A percentile compares a stretch with the other conserved stretches of the same genome.
Conservation (phyloP, 2,113 vertebrate genomes). For the Zeus faber region DNA sequence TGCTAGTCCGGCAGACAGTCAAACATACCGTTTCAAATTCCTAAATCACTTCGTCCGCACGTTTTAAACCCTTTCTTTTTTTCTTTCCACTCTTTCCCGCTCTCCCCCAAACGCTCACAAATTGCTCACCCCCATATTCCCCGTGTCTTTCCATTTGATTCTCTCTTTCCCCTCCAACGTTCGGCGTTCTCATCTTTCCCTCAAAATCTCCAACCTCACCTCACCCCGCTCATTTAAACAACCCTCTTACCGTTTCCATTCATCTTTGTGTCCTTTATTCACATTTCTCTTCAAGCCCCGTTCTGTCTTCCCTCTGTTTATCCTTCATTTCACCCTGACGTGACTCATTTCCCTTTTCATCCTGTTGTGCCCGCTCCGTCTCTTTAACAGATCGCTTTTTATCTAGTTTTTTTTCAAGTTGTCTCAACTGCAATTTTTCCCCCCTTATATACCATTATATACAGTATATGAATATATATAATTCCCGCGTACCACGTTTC, state of each 20-base stretch:
- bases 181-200: slow-evolving; percentile 44
- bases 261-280: slow-evolving; percentile 20
- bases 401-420: too few relatives aligned
- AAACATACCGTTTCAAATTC: too few relatives aligned
- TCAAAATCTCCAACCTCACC: slow-evolving; percentile 63
- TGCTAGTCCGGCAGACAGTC: too few relatives aligned
- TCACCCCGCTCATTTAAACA: slow-evolving; percentile 56
- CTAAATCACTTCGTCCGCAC: slow-evolving; percentile 32
- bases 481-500: too few relatives aligned
- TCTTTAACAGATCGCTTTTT: too few relatives aligned
- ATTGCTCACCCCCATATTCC: slow-evolving; percentile 38
- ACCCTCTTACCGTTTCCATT: slow-evolving; percentile 40
- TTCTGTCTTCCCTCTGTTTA: slow-evolving; percentile 21
- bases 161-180: slow-evolving; percentile 23
- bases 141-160: slow-evolving; percentile 33
- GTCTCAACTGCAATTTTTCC: too few relatives aligned
- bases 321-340: slow-evolving; percentile 43
- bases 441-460: too few relatives aligned
- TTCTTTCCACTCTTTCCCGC: too few relatives aligned
- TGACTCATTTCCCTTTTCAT: too few relatives aligned
- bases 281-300: slow-evolving; percentile 21
- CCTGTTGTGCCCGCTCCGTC: too few relatives aligned
- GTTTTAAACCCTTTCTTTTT: slow-evolving; percentile 26
- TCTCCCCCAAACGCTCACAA: slow-evolving; percentile 43
- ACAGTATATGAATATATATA: too few relatives aligned